phyloP scores from a whole-genome alignment of 2,113 vertebrate genomes.

The Chloebia gouldiae region DNA sequence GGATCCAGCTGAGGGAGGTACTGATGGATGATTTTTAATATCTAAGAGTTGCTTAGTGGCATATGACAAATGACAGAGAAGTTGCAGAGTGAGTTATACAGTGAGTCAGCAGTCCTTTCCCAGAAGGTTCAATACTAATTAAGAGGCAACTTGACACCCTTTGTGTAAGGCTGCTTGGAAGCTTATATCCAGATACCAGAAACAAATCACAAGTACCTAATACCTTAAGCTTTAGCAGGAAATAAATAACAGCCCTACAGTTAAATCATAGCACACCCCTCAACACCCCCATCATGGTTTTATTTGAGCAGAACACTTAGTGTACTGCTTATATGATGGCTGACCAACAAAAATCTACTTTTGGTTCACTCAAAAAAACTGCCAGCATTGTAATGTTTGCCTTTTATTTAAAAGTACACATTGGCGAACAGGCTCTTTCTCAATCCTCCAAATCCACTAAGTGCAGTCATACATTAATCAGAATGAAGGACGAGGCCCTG shows the following conservation, averaged over 20 bases:
- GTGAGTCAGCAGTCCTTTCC: slow-evolving; percentile 59
- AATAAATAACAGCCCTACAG: not conserved
- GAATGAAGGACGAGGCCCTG: not conserved
- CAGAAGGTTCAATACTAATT: slow-evolving; percentile 57
- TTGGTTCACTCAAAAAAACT: not conserved
- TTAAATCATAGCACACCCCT: not conserved
- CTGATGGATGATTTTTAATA: slow-evolving; percentile 55
- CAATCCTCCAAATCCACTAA: not conserved
- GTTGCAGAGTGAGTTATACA: slow-evolving; percentile 25
- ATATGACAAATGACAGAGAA: slow-evolving; percentile 52
- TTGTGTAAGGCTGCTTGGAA: slow-evolving; percentile 5
- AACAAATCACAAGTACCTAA: slow-evolving; percentile 14
- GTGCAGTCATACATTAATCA: not conserved
- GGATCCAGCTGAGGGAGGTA: slow-evolving; percentile 34
- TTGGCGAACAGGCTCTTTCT: not conserved
- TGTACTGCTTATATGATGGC: not conserved
- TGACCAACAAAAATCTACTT: not conserved
- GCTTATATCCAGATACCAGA: not conserved
- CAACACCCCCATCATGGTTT: not conserved
- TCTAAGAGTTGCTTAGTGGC: slow-evolving; percentile 11
- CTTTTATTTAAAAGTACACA: not conserved
- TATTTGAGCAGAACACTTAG: not conserved
- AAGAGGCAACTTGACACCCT: slow-evolving; percentile 10
- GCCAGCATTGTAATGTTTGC: not conserved
- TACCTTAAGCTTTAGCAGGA: not conserved